Evolutionary conservation across 2,797 vertebrate species (phyloP).

Genomic region (Chromobotia macracanthus): DNA sequence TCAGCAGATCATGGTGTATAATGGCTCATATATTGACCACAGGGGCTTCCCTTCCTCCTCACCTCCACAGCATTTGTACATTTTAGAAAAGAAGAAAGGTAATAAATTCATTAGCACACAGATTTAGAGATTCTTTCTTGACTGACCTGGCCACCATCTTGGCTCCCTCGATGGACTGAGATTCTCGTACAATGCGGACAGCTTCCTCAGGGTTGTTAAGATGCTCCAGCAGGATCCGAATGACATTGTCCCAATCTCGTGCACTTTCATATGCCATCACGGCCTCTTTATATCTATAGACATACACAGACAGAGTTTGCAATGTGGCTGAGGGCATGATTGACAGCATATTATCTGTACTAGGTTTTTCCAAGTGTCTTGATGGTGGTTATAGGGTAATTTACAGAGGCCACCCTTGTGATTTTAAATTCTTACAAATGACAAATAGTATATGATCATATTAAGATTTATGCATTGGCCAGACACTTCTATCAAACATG

Average conservation of each 20-base stretch:
- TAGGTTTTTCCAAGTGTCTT: not conserved
- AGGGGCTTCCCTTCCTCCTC: not conserved
- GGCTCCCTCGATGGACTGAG: constrained; percentile 93
- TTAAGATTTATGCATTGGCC: too few species aligned
- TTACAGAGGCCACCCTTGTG: too few species aligned
- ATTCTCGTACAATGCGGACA: constrained; percentile 89
- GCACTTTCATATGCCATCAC: constrained; percentile 90
- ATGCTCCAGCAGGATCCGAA: constrained; percentile 92
- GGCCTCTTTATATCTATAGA: constrained; percentile 88
- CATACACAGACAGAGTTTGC: not conserved
- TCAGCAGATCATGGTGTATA: not conserved
- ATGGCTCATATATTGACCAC: not conserved
- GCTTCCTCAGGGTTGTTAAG: constrained; percentile 94
- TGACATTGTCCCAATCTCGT: constrained; percentile 92
- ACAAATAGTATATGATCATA: too few species aligned
- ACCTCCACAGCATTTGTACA: not conserved
- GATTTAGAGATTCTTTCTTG: not conserved
- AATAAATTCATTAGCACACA: not conserved
- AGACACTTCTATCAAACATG: too few species aligned
- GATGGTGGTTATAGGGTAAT: too few species aligned
- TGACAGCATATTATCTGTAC: not conserved
- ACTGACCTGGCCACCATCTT: constrained; percentile 97
- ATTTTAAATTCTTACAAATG: too few species aligned
- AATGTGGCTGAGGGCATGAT: not conserved
- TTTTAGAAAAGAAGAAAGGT: not conserved